These are phyloP conservation scores for Melinaea menophilus DNA, from an alignment of 2,888 invertebrate species.

Conservation along the genomic window DNA sequence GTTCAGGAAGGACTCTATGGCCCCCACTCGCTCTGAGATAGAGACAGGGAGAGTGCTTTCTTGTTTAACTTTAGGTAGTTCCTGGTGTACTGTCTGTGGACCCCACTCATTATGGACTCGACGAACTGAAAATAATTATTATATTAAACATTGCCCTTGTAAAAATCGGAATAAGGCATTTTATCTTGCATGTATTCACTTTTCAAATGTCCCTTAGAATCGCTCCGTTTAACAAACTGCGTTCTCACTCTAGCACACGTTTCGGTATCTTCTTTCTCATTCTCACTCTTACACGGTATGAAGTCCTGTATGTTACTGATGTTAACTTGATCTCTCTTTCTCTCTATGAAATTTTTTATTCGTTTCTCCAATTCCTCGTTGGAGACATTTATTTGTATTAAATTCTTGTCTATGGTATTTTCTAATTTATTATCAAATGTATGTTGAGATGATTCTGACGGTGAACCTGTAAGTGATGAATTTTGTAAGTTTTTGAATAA, in stretches of 20 bases:
- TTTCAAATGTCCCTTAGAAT: conserved; percentile 88
- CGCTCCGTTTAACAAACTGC: conserved; percentile 82
- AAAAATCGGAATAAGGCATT: background rate
- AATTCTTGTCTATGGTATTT: conserved; percentile 46
- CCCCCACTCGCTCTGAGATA: conserved; percentile 83
- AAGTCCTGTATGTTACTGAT: conserved; percentile 86
- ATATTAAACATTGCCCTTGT: background rate
- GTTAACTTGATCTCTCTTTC: conserved; percentile 86
- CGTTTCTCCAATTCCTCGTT: conserved; percentile 82
- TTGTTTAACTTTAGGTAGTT: conserved; percentile 28
- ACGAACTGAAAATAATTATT: conserved; percentile 72
- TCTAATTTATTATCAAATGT: conserved; percentile 25
- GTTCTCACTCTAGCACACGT: conserved; percentile 89
- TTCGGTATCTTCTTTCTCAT: conserved; percentile 63
- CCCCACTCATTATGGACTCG: conserved; percentile 84
- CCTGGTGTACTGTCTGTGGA: conserved; percentile 72
- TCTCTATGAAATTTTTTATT: conserved; percentile 85
- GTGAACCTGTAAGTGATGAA: conserved; percentile 20
- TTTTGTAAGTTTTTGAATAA: conserved; percentile 5
- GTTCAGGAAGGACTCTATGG: conserved; percentile 81
- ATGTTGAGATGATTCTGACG: conserved; percentile 16
- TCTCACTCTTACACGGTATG: conserved; percentile 62
- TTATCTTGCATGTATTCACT: conserved; percentile 65
- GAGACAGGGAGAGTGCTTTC: conserved; percentile 65
- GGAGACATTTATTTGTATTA: conserved; percentile 84